phyloP scores from a whole-genome alignment of 2,797 vertebrate species.

The Cynodonichthys magdalenae region DNA sequence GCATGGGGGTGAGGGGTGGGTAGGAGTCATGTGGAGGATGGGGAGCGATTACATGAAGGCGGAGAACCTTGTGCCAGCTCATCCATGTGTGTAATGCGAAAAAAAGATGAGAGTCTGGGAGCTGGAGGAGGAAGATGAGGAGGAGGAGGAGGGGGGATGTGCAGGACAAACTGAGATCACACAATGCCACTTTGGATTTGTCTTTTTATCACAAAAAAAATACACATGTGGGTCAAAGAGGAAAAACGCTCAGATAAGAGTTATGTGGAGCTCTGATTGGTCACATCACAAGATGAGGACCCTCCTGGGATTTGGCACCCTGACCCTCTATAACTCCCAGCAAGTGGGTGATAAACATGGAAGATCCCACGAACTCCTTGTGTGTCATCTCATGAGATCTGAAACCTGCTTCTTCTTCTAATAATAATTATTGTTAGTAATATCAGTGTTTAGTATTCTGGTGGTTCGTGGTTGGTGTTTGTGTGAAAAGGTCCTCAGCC shows the following conservation, averaged over 20 bases:
- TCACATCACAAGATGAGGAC: constrained; percentile 50
- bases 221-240: constrained; percentile 26
- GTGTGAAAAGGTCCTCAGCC: constrained; percentile 33
- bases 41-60: constrained; percentile 50
- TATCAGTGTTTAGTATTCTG: neutral
- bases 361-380: neutral
- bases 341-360: constrained; percentile 71
- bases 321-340: constrained; percentile 66
- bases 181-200: constrained; percentile 47
- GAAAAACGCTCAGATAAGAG: constrained; percentile 3
- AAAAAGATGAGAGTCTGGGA: constrained; percentile 73
- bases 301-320: constrained; percentile 60
- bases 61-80: constrained; percentile 79
- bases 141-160: constrained; percentile 41
- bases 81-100: constrained; percentile 95
- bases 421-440: constrained; percentile 4
- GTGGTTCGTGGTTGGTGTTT: neutral
- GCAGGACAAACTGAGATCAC: constrained; percentile 33
- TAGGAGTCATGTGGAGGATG: neutral
- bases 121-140: constrained; percentile 61
- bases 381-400: neutral
- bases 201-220: constrained; percentile 12
- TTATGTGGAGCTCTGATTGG: constrained; percentile 53
- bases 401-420: neutral
- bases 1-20: constrained; percentile 5